Evolutionary conservation across 2,113 vertebrate species (phyloP).

Genomic region (Gnathonemus longibarbis): DNA sequence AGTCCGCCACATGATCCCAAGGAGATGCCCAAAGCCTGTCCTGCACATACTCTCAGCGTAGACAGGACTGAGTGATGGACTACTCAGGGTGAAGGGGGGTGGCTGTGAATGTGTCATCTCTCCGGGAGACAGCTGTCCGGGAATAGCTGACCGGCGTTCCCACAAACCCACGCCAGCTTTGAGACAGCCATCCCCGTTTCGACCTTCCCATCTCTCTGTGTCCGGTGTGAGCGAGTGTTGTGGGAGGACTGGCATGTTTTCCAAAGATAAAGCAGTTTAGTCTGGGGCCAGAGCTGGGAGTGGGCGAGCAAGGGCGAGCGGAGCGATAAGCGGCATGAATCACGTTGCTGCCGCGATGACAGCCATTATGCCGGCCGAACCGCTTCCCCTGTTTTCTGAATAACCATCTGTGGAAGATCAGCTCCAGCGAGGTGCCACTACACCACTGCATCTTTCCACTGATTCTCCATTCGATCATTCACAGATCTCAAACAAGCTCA

Average conservation of each 20-base stretch:
- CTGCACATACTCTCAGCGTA: neutral
- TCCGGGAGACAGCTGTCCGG: neutral
- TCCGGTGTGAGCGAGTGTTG: neutral
- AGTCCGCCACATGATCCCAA: neutral
- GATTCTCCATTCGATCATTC: neutral
- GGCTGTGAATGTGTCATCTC: neutral
- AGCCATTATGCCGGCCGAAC: neutral
- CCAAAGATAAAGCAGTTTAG: slow-evolving; percentile 5
- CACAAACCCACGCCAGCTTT: neutral
- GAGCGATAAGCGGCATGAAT: neutral
- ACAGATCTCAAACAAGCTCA: neutral
- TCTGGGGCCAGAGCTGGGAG: slow-evolving; percentile 1
- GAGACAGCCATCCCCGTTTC: neutral
- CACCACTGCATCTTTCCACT: neutral
- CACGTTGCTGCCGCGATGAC: neutral
- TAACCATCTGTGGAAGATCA: neutral
- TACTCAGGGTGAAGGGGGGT: neutral
- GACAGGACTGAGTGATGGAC: neutral
- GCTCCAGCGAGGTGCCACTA: neutral
- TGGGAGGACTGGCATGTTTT: neutral
- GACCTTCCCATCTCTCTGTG: neutral
- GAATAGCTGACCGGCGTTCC: neutral
- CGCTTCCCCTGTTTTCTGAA: neutral
- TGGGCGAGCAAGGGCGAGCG: neutral
- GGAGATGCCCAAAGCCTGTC: neutral